Conservation (phyloP, 2,888 invertebrate genomes). For the Cryptocheilus praepositus region DNA sequence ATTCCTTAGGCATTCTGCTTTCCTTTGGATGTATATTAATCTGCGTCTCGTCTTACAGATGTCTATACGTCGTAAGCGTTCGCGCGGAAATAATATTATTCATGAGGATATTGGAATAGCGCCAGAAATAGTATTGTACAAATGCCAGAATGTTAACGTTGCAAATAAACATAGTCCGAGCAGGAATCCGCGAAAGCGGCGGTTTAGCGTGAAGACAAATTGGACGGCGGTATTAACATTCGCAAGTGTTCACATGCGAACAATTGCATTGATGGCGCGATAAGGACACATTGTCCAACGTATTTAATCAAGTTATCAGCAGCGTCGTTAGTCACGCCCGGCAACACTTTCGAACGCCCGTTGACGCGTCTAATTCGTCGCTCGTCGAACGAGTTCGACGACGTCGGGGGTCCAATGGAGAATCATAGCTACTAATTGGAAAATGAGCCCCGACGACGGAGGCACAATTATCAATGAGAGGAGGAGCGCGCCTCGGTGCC, state of each 20-base stretch:
- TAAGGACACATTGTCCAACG: conserved; percentile 51
- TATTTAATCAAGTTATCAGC: conserved; percentile 36
- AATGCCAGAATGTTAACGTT: too few species aligned
- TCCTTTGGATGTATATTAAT: conserved; percentile 59
- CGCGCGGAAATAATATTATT: conserved; percentile 11
- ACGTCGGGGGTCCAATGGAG: conserved; percentile 43
- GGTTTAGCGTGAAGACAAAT: too few species aligned
- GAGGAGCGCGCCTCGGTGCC: conserved; percentile 29
- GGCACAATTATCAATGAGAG: conserved; percentile 31
- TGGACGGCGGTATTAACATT: too few species aligned
- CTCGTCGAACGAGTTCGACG: conserved; percentile 27
- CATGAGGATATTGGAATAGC: too few species aligned
- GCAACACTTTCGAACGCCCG: conserved; percentile 39
- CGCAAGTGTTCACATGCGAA: too few species aligned
- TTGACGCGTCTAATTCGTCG: too few species aligned
- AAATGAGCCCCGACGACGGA: conserved; percentile 46
- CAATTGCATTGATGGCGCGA: conserved; percentile 30
- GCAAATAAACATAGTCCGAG: too few species aligned
- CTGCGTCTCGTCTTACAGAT: conserved; percentile 43
- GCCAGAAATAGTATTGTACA: too few species aligned
- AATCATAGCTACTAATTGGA: conserved; percentile 50
- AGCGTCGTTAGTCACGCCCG: conserved; percentile 40
- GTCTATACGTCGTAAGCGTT: conserved; percentile 19
- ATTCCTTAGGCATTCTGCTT: conserved; percentile 22
- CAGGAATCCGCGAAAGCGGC: too few species aligned